Base-by-base conservation (phyloP, 2,888 invertebrate species). In the Hemistola chrysoprasaria region DNA sequence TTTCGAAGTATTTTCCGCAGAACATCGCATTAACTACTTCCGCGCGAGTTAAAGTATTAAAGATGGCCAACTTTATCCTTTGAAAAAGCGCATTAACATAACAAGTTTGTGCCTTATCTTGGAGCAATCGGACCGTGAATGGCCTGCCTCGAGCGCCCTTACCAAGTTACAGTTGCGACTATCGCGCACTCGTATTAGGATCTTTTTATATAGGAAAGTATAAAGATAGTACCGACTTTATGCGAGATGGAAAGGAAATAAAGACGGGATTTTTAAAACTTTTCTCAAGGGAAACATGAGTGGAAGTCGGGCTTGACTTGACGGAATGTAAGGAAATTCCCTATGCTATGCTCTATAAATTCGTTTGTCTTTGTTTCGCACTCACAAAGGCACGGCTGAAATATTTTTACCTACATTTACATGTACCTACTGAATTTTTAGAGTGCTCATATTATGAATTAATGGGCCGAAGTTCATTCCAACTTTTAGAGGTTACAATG, bases 61-160 rank as follows among this genome's bases (percentile, higher is more conserved):
- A 48, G 45, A 41, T 47, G 39, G 39, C 40, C 22, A 51, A 51
- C 40, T 51, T 44, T 46, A 46, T 48, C 46, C 51, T 51, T 51
- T 51, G 51, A 53, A 50, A 53, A 50, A 50, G 50, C 45, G 50
- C 53, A 53, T 53, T 50, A 53, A 39, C 53, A 47, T 53, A 53
- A 50, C 50, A 50, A 53, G 45, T 53, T 49, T 39, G 50, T 42
- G 34, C 35, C 53, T 50, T 53, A 53, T 53, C 53, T 34, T 21
- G 25, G 24, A 11, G 25, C 47, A 43, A 47, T 45, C 53, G 47
- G 45, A 50, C 42, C 53, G 40, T 50, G 53, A 50, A 50, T 46
- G 47, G 45, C 42, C 39, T 25, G 41, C 49, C 38, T 29, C 35
- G 10, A 32, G 49, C 47, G 35, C 42, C 39, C 47, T 38, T 41